Conservation (phyloP, 2,113 vertebrate species). For the Ctenodactylus gundi region DNA sequence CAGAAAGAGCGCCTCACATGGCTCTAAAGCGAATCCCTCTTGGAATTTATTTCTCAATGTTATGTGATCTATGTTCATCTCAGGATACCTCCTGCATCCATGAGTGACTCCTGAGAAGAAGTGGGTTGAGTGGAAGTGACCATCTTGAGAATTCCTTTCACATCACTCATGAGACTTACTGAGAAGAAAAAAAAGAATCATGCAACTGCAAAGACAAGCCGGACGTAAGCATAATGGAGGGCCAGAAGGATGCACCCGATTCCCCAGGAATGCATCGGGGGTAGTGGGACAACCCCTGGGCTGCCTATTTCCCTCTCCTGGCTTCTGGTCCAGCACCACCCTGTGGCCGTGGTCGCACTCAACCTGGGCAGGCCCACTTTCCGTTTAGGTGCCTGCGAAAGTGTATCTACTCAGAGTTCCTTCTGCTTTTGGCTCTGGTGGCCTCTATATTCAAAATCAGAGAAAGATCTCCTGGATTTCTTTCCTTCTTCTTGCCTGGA, state of each 20-base stretch:
- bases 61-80: background rate
- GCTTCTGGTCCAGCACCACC: no score
- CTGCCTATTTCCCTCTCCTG: no score
- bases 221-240: background rate
- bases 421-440: background rate
- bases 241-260: background rate
- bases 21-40: background rate
- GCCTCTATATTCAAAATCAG: background rate
- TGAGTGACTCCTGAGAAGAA: background rate
- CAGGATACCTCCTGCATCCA: background rate
- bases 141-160: background rate
- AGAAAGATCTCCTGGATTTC: background rate
- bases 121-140: background rate
- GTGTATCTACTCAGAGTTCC: background rate
- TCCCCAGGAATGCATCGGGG: background rate
- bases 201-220: background rate
- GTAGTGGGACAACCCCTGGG: no score
- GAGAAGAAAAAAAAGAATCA: background rate
- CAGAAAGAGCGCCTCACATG: background rate
- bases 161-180: background rate
- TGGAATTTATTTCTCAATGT: background rate
- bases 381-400: background rate
- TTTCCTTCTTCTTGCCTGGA: background rate
- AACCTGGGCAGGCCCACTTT: background rate
- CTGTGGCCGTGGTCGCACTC: background rate